Base-by-base conservation (phyloP, 2,888 invertebrate genomes). In the Oligia strigilis region DNA sequence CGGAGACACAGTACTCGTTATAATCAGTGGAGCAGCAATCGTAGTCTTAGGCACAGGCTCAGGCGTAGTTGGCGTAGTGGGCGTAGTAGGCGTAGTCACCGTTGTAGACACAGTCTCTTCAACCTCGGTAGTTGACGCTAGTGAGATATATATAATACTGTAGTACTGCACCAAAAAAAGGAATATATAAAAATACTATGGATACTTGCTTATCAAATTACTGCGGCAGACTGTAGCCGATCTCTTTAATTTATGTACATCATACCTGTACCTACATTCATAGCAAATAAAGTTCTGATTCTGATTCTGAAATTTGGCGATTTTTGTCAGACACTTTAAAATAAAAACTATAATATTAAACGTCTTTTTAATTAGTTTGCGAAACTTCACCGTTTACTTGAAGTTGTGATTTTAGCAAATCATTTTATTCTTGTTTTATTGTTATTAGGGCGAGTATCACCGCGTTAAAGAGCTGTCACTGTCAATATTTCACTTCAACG, bases 11-110 rank as follows among this genome's bases (percentile, higher is more conserved):
- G 87, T 84, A 36, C 76, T 86, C 1, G 60, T 23, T 66, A 88
- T 77, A 58, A 88, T 83, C 17, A 88, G 52, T 43, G 88, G 89
- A 11, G 86, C 83, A 40, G 83, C 84, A 19, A 89, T 73, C 17
- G 89, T 89, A 1, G 88, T 87, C 13, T 43, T 80, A 5, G 40
- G 58, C 5, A 60, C 9, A 43, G 70, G 77, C 11, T 36, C 0
- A 0, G 77, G 64, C 1, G 62, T 55, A 13, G 75, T 64, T 0
- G 65, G 29, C 8, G 79, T 81, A 13, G 73, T 74, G 8, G 62
- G 17, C 5, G 77, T 74, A 13, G 67, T 78, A 0, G 49, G 17
- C 1, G 75, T 58, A 8, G 67, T 23, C 0, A 67, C 5, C 19
- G 72, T 66, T 17, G 72, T 60, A 0, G 65, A 17, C 36, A 13